These are phyloP conservation scores for Cheilosia urbana DNA, from an alignment of 2,888 invertebrate genomes.

Conservation along the genomic window DNA sequence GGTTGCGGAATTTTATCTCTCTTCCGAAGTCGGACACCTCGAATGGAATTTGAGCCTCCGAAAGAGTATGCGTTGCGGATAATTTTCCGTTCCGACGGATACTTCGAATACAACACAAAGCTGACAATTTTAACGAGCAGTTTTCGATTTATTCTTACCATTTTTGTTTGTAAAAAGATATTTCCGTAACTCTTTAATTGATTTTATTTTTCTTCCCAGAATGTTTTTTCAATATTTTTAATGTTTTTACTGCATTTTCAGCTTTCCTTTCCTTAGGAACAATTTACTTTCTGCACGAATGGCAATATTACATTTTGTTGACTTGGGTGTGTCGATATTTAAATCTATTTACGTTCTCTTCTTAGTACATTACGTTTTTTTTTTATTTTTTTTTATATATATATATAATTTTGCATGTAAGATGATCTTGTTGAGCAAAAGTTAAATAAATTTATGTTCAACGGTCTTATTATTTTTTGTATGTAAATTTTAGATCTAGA, in stretches of 20 bases:
- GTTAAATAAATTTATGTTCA: constrained; percentile 18
- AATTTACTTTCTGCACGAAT: constrained; percentile 69
- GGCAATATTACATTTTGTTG: constrained; percentile 59
- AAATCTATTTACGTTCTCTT: constrained; percentile 42
- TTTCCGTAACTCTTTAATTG: background rate
- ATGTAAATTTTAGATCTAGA: constrained; percentile 42
- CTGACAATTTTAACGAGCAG: too few relatives aligned
- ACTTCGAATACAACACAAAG: too few relatives aligned
- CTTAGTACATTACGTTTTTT: constrained; percentile 24
- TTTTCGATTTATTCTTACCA: background rate
- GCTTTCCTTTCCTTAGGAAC: constrained; percentile 62
- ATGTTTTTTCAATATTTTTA: constrained; percentile 11
- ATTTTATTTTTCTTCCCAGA: background rate
- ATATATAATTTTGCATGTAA: constrained; percentile 63
- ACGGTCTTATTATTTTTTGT: constrained; percentile 19
- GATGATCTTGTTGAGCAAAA: constrained; percentile 47
- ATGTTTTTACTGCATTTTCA: constrained; percentile 51
- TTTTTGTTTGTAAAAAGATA: background rate
- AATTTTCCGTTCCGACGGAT: too few relatives aligned
- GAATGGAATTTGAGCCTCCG: too few relatives aligned
- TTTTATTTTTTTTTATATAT: constrained; percentile 17
- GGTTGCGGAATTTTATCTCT: too few relatives aligned
- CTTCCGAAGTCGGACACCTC: too few relatives aligned
- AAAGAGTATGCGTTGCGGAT: too few relatives aligned
- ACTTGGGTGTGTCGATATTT: constrained; percentile 53